Base-by-base conservation (phyloP, 2,888 invertebrate genomes). In the Platycnemis pennipes region DNA sequence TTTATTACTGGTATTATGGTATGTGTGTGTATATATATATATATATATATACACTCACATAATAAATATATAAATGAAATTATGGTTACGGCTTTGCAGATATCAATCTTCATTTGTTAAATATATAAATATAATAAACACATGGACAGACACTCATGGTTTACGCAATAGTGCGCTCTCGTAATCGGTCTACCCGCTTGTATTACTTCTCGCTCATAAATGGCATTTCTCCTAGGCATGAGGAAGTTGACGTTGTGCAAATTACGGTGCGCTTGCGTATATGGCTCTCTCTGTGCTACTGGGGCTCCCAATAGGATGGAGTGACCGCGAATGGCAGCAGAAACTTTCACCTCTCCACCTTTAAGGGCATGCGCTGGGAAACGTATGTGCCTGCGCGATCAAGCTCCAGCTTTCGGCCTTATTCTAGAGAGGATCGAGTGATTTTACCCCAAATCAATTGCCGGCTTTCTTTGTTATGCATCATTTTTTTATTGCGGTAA, bases 281-380 rank as follows among this genome's bases (percentile, higher is more conserved):
- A 16, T 49, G 7, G 49, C 49, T 63, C 63, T 63, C 22, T 63
- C 16, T 16, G 77, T 37, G 37, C 77, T 37, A 37, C 0, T 37
- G 77, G 22, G 7, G 26, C 45, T 11, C 46, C 46, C 46, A 87
- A 87, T 87, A 87, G 45, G 87, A 87, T 45, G 8, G 46, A 13
- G 45, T 22, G 45, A 0, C 45, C 87, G 26, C n/a, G 37, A 87
- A 87, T 87, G 87, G 87, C 45, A 46, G 87, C 87, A 87, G 31
- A n/a, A n/a, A 87, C 87, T 87, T 87, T 87, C 87, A 87, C 87
- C 87, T 11, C 22, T 22, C 46, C 46, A 87, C 87, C 87, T 87
- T 44, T 46, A 22, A 22, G 26, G 46, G 46, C 87, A n/a, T 26
- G 46, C 87, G 45, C 22, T 45, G 46, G 26, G 87, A 87, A 87